Evolutionary conservation across 1,140 invertebrate genomes (phyloP).

Genomic region (Maconellicoccus hirsutus): DNA sequence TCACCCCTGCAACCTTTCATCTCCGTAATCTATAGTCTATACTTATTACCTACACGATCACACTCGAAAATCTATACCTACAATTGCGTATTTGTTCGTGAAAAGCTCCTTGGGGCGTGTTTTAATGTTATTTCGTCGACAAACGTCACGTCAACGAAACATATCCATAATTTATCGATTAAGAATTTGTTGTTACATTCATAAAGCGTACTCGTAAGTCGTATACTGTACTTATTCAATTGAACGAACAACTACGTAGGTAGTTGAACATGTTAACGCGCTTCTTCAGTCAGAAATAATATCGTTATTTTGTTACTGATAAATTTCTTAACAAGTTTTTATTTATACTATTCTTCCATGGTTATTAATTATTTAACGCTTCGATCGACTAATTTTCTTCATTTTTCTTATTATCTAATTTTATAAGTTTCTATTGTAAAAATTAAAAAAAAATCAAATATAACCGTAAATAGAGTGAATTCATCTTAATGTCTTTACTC

Average conservation of each 20-base stretch:
- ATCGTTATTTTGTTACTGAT: not conserved
- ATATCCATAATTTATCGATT: not conserved
- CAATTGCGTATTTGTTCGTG: too few species aligned
- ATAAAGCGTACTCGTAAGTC: not conserved
- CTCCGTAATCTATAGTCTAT: too few species aligned
- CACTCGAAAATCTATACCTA: too few species aligned
- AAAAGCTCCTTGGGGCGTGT: too few species aligned
- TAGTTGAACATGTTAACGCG: not conserved
- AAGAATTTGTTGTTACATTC: conserved; percentile 2
- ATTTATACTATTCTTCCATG: not conserved
- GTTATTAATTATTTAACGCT: conserved; percentile 17
- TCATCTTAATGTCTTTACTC: too few species aligned
- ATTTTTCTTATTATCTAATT: conserved; percentile 12
- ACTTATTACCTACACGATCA: too few species aligned
- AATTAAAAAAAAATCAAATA: not conserved
- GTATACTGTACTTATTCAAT: too few species aligned
- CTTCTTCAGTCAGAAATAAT: not conserved
- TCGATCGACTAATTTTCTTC: conserved; percentile 1
- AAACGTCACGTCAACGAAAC: not conserved
- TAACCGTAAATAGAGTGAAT: not conserved
- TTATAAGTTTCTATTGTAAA: conserved; percentile 15
- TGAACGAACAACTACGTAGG: too few species aligned
- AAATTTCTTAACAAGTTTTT: not conserved
- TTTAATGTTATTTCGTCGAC: too few species aligned
- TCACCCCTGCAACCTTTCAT: too few species aligned